Evolutionary conservation across 2,888 invertebrate species (phyloP).

Genomic region (Micoletzkya japonica): DNA sequence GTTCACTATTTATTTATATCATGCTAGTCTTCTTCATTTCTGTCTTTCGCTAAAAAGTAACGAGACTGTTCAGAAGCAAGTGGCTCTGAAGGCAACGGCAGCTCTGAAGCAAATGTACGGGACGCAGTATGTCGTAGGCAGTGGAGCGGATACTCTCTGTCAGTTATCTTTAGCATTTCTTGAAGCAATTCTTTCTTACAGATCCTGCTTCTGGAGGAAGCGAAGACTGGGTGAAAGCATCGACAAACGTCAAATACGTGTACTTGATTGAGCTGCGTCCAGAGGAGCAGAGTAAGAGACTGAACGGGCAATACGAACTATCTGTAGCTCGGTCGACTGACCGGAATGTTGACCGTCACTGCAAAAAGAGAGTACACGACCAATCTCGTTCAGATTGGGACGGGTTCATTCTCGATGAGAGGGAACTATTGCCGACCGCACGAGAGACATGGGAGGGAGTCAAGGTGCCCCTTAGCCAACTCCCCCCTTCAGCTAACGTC

Average conservation of each 20-base stretch:
- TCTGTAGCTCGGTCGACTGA: too few species aligned
- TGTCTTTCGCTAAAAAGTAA: too few species aligned
- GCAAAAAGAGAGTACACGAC: neutral
- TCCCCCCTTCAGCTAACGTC: conserved; percentile 14
- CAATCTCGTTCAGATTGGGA: conserved; percentile 54
- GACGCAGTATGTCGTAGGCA: conserved; percentile 61
- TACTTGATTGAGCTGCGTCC: conserved; percentile 62
- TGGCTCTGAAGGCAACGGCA: conserved; percentile 57
- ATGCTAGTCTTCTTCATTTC: too few species aligned
- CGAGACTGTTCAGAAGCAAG: conserved; percentile 53
- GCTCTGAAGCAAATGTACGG: conserved; percentile 59
- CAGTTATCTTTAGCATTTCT: conserved; percentile 2
- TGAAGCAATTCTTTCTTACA: conserved; percentile 23
- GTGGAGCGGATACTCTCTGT: conserved; percentile 62
- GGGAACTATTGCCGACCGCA: conserved; percentile 60
- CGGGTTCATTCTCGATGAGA: conserved; percentile 63
- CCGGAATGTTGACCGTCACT: too few species aligned
- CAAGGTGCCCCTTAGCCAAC: conserved; percentile 37
- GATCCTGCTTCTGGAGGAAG: conserved; percentile 63
- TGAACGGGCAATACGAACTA: neutral
- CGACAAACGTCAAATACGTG: conserved; percentile 61
- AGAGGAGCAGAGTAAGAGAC: conserved; percentile 57
- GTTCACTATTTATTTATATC: too few species aligned
- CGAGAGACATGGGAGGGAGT: conserved; percentile 63
- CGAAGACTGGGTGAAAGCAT: conserved; percentile 63